These are phyloP conservation scores for Pica pica DNA, from an alignment of 2,113 vertebrate genomes.

Conservation along the genomic window DNA sequence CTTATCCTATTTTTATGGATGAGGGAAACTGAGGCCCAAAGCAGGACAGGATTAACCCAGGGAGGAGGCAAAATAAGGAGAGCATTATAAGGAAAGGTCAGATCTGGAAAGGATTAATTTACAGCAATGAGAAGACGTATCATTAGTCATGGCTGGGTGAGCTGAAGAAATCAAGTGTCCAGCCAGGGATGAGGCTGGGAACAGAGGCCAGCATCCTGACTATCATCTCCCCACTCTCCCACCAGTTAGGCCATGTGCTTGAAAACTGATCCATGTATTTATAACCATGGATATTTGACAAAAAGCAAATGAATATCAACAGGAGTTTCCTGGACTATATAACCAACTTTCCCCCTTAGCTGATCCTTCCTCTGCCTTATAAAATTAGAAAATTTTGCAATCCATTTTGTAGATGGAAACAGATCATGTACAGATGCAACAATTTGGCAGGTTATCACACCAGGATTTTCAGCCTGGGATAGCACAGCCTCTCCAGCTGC, in stretches of 20 bases:
- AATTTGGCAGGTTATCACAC: not conserved
- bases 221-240: not conserved
- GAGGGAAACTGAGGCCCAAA: not conserved
- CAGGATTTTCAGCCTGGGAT: not conserved
- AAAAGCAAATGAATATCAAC: not conserved
- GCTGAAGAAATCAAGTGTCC: not conserved
- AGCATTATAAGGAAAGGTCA: not conserved
- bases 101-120: not conserved
- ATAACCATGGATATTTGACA: not conserved
- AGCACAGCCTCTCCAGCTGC: conserved; percentile 52
- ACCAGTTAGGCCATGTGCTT: not conserved
- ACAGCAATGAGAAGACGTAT: not conserved
- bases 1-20: not conserved
- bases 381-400: conserved; percentile 15
- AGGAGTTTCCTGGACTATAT: not conserved
- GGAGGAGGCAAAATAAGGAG: not conserved
- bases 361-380: not conserved
- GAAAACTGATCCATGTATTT: not conserved
- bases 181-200: not conserved
- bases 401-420: not conserved
- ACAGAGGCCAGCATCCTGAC: not conserved
- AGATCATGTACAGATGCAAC: conserved; percentile 12
- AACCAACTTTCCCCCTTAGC: not conserved
- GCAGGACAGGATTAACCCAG: not conserved
- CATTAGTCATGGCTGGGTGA: not conserved